Evolutionary conservation across 2,888 invertebrate genomes (phyloP), one percentile per base, ranked within the genome.

Genomic region (Meloe dianella): DNA sequence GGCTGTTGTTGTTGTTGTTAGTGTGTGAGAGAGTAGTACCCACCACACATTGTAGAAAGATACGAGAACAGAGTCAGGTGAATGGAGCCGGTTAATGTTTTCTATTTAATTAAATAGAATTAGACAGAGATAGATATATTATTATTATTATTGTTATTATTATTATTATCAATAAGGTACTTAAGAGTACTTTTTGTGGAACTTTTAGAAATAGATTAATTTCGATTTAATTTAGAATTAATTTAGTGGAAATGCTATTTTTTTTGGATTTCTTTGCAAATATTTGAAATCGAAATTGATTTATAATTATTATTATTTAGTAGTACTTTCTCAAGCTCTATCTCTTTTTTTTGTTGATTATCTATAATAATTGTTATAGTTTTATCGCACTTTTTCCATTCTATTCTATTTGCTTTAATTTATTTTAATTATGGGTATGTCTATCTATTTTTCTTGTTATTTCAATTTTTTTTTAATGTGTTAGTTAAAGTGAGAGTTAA

Each of bases 1-100:
- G 73, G 73, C 72, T 74, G 47, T 47, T 47, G 47, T 47, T 47
- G 47, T 47, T 47, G 47, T 47, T 47, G 22, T 47, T 47, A 9
- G 8, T 47, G 47, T 41, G n/a, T 41, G 41, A 17, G 41, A 41
- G 41, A 41, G 41, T 41, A 41, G 41, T 41, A 41, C 41, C 41
- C 41, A 41, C 41, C 41, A 41, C 41, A 35, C 35, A 12, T 12
- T 35, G 17, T 6, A 41, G 10, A 10, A 8, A n/a, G 41, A 7
- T 7, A 41, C 8, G n/a, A 41, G 41, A 41, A 8, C 7, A 41
- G 17, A 41, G 41, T 41, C 41, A 41, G n/a, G 41, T 41, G 41
- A 41, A 41, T 41, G 41, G 41, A 41, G 41, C 41, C 41, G 41
- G 41, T 41, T 41, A 41, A n/a, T 41, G n/a, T 41, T n/a, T 41